Conservation (phyloP, 2,888 invertebrate genomes). For the Drosophila percnosoma region DNA sequence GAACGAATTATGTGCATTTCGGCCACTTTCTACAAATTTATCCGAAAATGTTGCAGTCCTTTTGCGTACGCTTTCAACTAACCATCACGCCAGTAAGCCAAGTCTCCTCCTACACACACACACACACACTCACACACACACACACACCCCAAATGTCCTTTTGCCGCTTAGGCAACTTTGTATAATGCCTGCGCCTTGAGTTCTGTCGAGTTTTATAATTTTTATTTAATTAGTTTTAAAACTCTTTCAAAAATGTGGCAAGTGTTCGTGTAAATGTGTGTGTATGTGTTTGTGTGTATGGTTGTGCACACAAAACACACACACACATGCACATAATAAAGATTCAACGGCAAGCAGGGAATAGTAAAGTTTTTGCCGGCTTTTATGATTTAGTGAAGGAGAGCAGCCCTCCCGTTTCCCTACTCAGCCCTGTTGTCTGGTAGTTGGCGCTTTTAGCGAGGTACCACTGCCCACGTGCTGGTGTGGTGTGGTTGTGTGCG, state of each 20-base stretch:
- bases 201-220: slow-evolving; percentile 79
- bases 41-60: slow-evolving; percentile 67
- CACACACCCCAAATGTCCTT: slow-evolving; percentile 53
- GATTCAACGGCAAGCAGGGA: slow-evolving; percentile 50
- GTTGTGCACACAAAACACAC: slow-evolving; percentile 31
- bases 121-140: slow-evolving; percentile 9
- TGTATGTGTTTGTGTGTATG: slow-evolving; percentile 11
- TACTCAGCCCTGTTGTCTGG: slow-evolving; percentile 2
- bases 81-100: slow-evolving; percentile 43
- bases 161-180: slow-evolving; percentile 56
- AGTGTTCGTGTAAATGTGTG: slow-evolving; percentile 28
- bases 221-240: slow-evolving; percentile 81
- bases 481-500: slow-evolving; percentile 17
- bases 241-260: slow-evolving; percentile 70
- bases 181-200: slow-evolving; percentile 66
- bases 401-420: slow-evolving; percentile 4
- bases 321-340: slow-evolving; percentile 13
- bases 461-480: slow-evolving; percentile 54
- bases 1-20: slow-evolving; percentile 62
- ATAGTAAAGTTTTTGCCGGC: slow-evolving; percentile 74
- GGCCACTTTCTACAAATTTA: slow-evolving; percentile 70
- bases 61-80: slow-evolving; percentile 52
- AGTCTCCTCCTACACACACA: slow-evolving; percentile 23
- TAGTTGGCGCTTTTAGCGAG: slow-evolving; percentile 47
- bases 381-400: slow-evolving; percentile 73